Evolutionary conservation across 2,888 invertebrate species (phyloP).

Genomic region (Drosophila picticornis): DNA sequence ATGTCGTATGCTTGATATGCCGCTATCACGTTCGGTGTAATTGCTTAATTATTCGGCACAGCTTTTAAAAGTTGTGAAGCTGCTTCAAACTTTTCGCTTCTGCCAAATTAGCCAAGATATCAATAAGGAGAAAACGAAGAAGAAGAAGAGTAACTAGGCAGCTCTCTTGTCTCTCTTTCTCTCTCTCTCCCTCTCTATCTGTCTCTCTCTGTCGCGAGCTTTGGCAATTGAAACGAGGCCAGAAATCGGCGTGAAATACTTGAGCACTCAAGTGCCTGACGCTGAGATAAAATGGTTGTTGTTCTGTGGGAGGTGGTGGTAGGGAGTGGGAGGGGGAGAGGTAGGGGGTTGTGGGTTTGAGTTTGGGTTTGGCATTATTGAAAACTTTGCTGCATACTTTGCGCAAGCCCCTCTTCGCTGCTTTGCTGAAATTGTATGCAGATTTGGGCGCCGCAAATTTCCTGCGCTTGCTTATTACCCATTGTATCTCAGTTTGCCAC

Average conservation of each 20-base stretch:
- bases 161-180: background rate
- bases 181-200: background rate
- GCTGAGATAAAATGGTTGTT: constrained; percentile 54
- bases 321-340: background rate
- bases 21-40: constrained; percentile 36
- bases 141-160: constrained; percentile 3
- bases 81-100: constrained; percentile 51
- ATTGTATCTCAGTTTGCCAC: constrained; percentile 48
- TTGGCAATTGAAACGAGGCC: constrained; percentile 52
- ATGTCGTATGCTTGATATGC: constrained; percentile 41
- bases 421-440: constrained; percentile 60
- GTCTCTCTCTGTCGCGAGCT: constrained; percentile 5
- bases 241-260: constrained; percentile 80
- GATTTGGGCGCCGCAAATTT: constrained; percentile 64
- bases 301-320: background rate
- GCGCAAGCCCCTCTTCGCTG: constrained; percentile 34
- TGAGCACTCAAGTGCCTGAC: constrained; percentile 76
- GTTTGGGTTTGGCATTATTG: constrained; percentile 36
- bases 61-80: constrained; percentile 40
- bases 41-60: constrained; percentile 67
- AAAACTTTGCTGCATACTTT: constrained; percentile 66
- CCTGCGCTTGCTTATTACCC: constrained; percentile 55
- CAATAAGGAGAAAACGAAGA: constrained; percentile 44
- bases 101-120: constrained; percentile 52
- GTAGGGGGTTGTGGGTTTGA: background rate